These are phyloP conservation scores for Lathronympha strigana DNA, from an alignment of 2,888 invertebrate genomes.

Conservation along the genomic window DNA sequence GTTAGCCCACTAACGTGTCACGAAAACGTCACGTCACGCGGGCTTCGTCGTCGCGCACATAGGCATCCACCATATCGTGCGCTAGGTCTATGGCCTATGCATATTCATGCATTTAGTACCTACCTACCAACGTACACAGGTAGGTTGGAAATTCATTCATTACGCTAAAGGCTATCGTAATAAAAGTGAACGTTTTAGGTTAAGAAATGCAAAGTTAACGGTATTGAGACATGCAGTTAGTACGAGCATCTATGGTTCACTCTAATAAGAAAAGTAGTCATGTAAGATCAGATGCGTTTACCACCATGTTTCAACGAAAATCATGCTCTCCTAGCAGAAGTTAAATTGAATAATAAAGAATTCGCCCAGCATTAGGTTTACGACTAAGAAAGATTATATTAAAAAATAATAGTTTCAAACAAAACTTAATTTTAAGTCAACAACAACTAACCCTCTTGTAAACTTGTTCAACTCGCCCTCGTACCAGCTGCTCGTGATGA, in stretches of 20 bases:
- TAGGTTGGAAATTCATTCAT: background rate
- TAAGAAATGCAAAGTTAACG: slow-evolving; percentile 24
- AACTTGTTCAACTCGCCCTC: slow-evolving; percentile 31
- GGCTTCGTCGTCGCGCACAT: too few species aligned
- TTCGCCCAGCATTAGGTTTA: slow-evolving; percentile 15
- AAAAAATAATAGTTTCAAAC: slow-evolving; percentile 8
- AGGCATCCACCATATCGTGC: too few species aligned
- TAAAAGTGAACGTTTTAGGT: slow-evolving; percentile 23
- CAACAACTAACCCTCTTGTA: slow-evolving; percentile 15
- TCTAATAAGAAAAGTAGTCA: slow-evolving; percentile 18
- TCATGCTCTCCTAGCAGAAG: background rate
- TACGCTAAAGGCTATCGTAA: background rate
- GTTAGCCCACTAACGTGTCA: too few species aligned
- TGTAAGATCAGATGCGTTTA: background rate
- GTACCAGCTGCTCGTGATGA: slow-evolving; percentile 13
- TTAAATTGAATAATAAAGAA: background rate
- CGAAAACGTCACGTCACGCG: too few species aligned
- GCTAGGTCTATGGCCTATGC: too few species aligned
- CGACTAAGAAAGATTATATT: background rate
- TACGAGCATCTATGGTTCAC: background rate
- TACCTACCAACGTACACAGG: too few species aligned
- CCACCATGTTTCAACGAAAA: background rate
- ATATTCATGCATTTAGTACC: too few species aligned
- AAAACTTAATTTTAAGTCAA: slow-evolving; percentile 20
- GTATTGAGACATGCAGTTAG: background rate